A percentile compares a stretch with the other conserved stretches of the same genome.
These are phyloP conservation scores for Andrena bicolor DNA, from an alignment of 2,888 invertebrate species.

Conservation along the genomic window DNA sequence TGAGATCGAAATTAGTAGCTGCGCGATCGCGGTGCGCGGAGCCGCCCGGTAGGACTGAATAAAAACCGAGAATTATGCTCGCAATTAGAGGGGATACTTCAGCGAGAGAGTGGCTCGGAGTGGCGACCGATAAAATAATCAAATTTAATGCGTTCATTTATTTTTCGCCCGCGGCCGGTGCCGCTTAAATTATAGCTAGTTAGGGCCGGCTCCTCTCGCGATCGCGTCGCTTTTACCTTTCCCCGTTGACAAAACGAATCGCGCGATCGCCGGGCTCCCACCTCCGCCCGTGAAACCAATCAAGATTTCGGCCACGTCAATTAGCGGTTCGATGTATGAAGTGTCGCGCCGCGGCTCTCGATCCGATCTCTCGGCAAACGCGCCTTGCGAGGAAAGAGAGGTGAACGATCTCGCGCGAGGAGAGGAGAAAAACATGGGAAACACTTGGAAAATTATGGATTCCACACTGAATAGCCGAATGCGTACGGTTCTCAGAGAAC, in stretches of 20 bases:
- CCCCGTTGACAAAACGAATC: constrained; percentile 49
- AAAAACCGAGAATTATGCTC: constrained; percentile 67
- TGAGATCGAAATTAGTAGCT: constrained; percentile 84
- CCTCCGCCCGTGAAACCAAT: constrained; percentile 8
- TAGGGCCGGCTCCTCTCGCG: not conserved
- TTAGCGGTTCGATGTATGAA: constrained; percentile 15
- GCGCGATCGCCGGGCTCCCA: not conserved
- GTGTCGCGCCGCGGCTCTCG: constrained; percentile 6
- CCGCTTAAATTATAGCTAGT: constrained; percentile 45
- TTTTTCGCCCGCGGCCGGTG: constrained; percentile 34
- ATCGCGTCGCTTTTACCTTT: constrained; percentile 1
- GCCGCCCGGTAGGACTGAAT: constrained; percentile 66
- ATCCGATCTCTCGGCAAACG: not conserved
- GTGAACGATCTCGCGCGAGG: not conserved
- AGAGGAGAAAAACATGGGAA: too few relatives aligned
- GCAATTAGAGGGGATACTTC: constrained; percentile 65
- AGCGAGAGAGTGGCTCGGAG: constrained; percentile 13
- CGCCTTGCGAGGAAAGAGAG: not conserved
- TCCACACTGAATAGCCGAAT: too few relatives aligned
- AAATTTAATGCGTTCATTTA: constrained; percentile 65
- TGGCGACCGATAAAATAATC: constrained; percentile 63
- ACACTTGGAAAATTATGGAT: too few relatives aligned
- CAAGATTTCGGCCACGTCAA: constrained; percentile 40
- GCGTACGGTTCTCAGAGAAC: too few relatives aligned
- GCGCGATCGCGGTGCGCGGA: constrained; percentile 72